Evolutionary conservation across 1,140 invertebrate species (phyloP), one percentile per base, ranked within the genome.

Genomic region (Drosophila ironensis): DNA sequence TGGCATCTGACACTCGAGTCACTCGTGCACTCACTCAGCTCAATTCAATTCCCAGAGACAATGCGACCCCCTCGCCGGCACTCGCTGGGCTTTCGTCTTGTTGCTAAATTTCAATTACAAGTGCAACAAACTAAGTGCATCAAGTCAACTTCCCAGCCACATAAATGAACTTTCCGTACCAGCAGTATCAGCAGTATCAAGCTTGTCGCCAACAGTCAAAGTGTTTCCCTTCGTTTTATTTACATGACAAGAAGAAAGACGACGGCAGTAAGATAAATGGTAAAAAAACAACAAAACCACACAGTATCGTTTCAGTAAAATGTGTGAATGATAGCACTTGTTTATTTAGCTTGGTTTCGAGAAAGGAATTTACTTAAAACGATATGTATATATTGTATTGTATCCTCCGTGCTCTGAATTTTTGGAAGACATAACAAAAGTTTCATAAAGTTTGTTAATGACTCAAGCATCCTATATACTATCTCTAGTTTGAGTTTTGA

Each of bases 31-130:
- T 71, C 67, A 84, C 77, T 70, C 60, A 73, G 64, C 69, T 72
- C 76, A 81, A 84, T 84, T 84, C 74, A 86, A 84, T 84, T 84
- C 41, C 67, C 70, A 84, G 45, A 70, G 46, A 73, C 60, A 50
- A 54, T 51, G 50, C 41, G 22, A 30, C 40, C 28, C 17, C 40
- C 4, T 20, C n/a, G 1, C 38, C 9, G 7, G 7, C 9, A 24
- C 28, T 40, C 38, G 22, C 16, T 28, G 37, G 47, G 30, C 48
- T 48, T 8, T 45, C 30, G 48, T 84, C 69, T 84, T 82, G 77
- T 66, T 78, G 78, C 80, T 78, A 84, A 82, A 84, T 84, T 84
- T 86, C 78, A 82, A 84, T 82, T 82, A 77, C 77, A 78, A 78
- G 63, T 74, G 66, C 64, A 82, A 84, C 63, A 78, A 33, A 61